Evolutionary conservation across 2,888 invertebrate genomes (phyloP).

Genomic region (Hedya salicella): DNA sequence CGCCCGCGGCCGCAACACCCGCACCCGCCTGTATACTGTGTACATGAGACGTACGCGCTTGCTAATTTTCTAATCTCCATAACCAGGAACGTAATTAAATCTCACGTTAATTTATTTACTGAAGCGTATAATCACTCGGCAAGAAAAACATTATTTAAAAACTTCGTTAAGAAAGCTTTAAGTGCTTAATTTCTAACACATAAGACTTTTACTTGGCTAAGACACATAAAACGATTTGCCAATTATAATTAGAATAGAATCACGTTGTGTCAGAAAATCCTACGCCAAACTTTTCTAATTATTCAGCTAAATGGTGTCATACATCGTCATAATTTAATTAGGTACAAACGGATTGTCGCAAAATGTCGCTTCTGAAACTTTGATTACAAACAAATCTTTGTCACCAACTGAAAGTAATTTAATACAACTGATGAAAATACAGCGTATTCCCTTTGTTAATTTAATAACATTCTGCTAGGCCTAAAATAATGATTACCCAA

Average conservation of each 20-base stretch:
- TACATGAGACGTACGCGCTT: not conserved
- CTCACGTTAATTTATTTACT: not conserved
- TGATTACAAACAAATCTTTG: constrained; percentile 45
- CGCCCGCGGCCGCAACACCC: not conserved
- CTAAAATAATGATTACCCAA: not conserved
- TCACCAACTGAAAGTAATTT: constrained; percentile 11
- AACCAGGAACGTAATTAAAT: constrained; percentile 16
- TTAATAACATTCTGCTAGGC: not conserved
- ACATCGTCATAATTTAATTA: constrained; percentile 68
- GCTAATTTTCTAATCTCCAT: constrained; percentile 18
- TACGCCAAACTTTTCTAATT: constrained; percentile 61
- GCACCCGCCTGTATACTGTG: constrained; percentile 13
- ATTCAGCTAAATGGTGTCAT: constrained; percentile 64
- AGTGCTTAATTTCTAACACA: constrained; percentile 13
- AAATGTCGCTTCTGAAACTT: constrained; percentile 55
- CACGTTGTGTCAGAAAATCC: constrained; percentile 48
- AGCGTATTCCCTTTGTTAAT: not conserved
- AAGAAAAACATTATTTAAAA: constrained; percentile 8
- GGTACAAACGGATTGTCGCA: constrained; percentile 49
- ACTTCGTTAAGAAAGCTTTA: constrained; percentile 1
- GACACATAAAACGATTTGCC: constrained; percentile 22
- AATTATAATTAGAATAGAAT: constrained; percentile 23
- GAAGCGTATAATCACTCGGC: constrained; percentile 1
- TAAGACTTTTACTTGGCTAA: constrained; percentile 4
- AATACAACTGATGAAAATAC: constrained; percentile 15